Evolutionary conservation across 2,888 invertebrate genomes (phyloP), one percentile per base, ranked within the genome.

Genomic region (Pterostichus niger): DNA sequence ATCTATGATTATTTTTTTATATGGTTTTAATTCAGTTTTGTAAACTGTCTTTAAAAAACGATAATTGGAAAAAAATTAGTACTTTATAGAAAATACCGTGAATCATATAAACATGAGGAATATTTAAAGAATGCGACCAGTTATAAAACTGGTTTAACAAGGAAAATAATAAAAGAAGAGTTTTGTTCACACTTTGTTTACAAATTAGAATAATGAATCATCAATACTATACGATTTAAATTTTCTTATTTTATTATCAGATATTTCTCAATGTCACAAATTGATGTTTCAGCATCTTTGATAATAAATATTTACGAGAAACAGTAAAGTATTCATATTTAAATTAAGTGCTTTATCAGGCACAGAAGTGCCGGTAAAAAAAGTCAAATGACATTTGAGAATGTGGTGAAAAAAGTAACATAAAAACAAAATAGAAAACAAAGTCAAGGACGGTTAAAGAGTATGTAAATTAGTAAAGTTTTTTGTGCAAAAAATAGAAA

Each of bases 361-460:
- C 11, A 31, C 9, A 56, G 15, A 11, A 13, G 49, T 49, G 31
- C 33, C 49, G 46, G 49, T 44, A 40, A 44, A 73, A 64, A 64
- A 64, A 31, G 17, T 11, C 13, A 73, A 17, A 73, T 73, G 71
- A 73, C 71, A 73, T 46, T 59, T 17, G 46, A 75, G 52, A 75
- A 49, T 75, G 75, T 24, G 24, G 15, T 24, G 15, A 73, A 73
- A 73, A 73, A 73, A 73, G 24, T 52, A 49, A 17, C 46, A 75
- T 13, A 75, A 75, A 75, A 49, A 49, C 52, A 24, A 35, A 64
- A 33, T 64, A 64, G 64, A 64, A 75, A 75, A 75, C 31, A 75
- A 75, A 75, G 75, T 75, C 75, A 75, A 75, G 75, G 75, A 75
- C 46, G 52, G 31, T 49, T 46, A 40, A 64, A 64, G 13, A 24